Evolutionary conservation across 1,140 invertebrate species (phyloP), one percentile per base, ranked within the genome.

Genomic region (Leptinotarsa defecta): DNA sequence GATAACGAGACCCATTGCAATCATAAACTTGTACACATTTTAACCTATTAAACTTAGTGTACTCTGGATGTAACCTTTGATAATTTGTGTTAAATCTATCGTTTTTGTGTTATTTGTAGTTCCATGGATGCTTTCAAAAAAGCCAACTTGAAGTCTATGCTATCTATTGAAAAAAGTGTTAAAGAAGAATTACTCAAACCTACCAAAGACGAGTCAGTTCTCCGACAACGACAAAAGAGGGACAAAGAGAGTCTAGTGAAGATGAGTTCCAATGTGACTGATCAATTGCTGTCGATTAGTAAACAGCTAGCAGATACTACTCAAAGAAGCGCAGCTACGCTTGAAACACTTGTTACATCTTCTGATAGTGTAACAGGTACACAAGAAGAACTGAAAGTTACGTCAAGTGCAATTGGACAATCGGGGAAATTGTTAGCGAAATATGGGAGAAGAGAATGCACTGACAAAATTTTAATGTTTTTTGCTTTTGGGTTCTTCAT

Each of bases 401-500:
- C 97, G 76, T 93, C 94, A 11, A 92, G 94, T 79, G 92, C 93
- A 13, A 96, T 98, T 78, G 88, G 91, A 15, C 95, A 96, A 83
- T 96, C 96, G 0, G 92, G 93, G 74, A 96, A 96, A 86, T 87
- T 99, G 3, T 86, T 99, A 52, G 95, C 94, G 22, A 99, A 98
- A 88, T 99, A 98, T 87, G 95, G 94, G 3, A 87, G 96, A 78
- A 86, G 97, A 43, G 96, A 99, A 87, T 92, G 96, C 71, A 99
- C 97, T 0, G 97, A 99, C 84, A 98, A 97, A 89, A 90, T 96
- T 64, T 87, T 98, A 1, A 91, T 98, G 76, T 92, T 95, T 75
- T 91, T 98, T 82, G 96, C 95, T 65, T 94, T 98, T 83, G 88
- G 92, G 3, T 97, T 99, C 87, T 99, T 98, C 85, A 89, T 97